Evolutionary conservation across 2,888 invertebrate species (phyloP), one percentile per base, ranked within the genome.

Genomic region (Drosophila testacea): DNA sequence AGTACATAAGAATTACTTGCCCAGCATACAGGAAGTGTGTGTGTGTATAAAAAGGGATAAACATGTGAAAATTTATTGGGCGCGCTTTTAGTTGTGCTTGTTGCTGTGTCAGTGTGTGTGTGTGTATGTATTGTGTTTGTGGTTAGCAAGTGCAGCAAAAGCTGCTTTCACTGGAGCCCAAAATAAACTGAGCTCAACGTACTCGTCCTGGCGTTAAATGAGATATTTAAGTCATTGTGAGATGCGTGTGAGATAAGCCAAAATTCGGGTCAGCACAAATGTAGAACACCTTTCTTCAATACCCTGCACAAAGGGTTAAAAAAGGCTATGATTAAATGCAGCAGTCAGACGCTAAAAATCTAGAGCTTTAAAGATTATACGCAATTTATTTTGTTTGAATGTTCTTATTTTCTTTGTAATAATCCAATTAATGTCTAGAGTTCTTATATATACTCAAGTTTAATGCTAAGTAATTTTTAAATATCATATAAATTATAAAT

Each of bases 151-250:
- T 83, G 80, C 74, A 82, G 68, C 80, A 56, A 62, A 62, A 55
- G 32, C 51, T 28, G 42, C 46, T 5, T 22, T 32, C 39, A 34
- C 51, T 38, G 47, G 10, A 42, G 36, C 34, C 41, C 62, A 65
- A 72, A 68, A 60, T 63, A 69, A 73, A 73, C 55, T 77, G 62
- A 66, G 74, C 69, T 69, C 63, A 73, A 55, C 79, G 60, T 69
- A 88, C 69, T 88, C 85, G 73, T 61, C 77, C 87, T 86, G 87
- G 89, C 89, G 88, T 85, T 86, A 88, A 88, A 88, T 88, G 89
- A 83, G 89, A 84, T 88, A 86, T 88, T 88, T 82, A 87, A 90
- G 79, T 80, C 87, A 78, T 83, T 79, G 48, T 9, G 68, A 77
- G 85, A 89, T 89, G 79, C 71, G 62, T 85, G 51, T 55, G 72